Conservation (phyloP, 2,888 invertebrate species). For the Mythimna lalbum region DNA sequence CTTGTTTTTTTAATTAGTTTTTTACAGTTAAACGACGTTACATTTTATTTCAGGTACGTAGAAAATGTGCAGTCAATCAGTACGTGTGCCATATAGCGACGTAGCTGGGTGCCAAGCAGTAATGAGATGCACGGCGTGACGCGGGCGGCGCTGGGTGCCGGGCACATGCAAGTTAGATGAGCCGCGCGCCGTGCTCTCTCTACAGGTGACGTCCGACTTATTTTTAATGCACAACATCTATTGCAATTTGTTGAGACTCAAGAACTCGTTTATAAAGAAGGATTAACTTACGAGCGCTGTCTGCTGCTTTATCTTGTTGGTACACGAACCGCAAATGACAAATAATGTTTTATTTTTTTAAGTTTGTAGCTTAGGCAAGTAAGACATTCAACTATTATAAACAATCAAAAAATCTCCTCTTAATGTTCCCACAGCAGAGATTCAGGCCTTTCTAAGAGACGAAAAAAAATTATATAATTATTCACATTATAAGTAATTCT, state of each 20-base stretch:
- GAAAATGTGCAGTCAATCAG: slow-evolving; percentile 28
- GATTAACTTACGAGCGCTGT: slow-evolving; percentile 30
- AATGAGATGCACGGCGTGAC: slow-evolving; percentile 74
- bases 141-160: slow-evolving; percentile 68
- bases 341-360: background rate
- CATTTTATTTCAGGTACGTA: background rate
- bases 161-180: slow-evolving; percentile 84
- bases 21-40: background rate
- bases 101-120: slow-evolving; percentile 56
- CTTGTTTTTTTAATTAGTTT: background rate
- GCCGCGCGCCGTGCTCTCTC: slow-evolving; percentile 67
- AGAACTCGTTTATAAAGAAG: slow-evolving; percentile 51
- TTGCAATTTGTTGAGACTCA: slow-evolving; percentile 68
- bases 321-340: slow-evolving; percentile 1
- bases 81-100: slow-evolving; percentile 41
- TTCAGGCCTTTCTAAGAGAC: too few relatives aligned
- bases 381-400: background rate
- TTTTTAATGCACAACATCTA: slow-evolving; percentile 78
- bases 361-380: background rate
- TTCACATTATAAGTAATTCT: too few relatives aligned
- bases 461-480: too few relatives aligned
- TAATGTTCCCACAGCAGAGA: too few relatives aligned
- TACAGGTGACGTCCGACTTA: slow-evolving; percentile 79
- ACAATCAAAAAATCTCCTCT: background rate
- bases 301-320: slow-evolving; percentile 4